Base-by-base conservation (phyloP, 2,888 invertebrate genomes). In the Tenthredo distinguenda region DNA sequence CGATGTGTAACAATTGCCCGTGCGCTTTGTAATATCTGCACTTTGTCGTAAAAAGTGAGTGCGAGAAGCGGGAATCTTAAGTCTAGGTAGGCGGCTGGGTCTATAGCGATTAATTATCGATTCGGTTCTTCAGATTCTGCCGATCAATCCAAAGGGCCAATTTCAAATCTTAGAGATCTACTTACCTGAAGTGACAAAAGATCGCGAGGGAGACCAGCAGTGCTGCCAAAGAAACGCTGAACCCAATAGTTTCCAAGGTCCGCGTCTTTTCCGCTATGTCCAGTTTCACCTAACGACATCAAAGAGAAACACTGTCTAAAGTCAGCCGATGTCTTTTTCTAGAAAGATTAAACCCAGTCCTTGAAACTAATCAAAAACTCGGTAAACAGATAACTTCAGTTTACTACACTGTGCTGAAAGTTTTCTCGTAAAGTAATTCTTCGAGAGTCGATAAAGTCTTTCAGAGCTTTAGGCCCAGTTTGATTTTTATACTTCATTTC, bases 181-280 rank as follows among this genome's bases (percentile, higher is more conserved):
- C 94, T 94, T 94, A 98, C 98, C 97, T 96, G 94, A 97, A 98
- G 89, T 96, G 95, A 88, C 96, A 96, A 93, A 98, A 98, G 88
- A 99, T 98, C 82, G 96, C 94, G 76, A 99, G 94, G 0, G 98
- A 97, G 31, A 97, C 92, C 18, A 97, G 92, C 43, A 98, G 94
- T 0, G 97, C 96, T 18, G 97, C 92, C 6, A 98, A 94, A 0
- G 99, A 99, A 10, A 97, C 92, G 85, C 96, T 96, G 68, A 98
- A 95, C 1, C 99, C 99, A 34, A 97, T 95, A 87, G 97, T 96
- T 94, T 99, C 99, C 92, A 99, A 93, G 18, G 95, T 95, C 84
- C 97, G 94, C 0, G 97, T 97, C 6, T 95, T 95, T 88, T 95
- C 95, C 0, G 96, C 97, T 65, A 97, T 96, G 89, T 95, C 94